Percentiles rank a stretch among this genome's conserved stretches.
Evolutionary conservation across 1,140 invertebrate genomes (phyloP).

Genomic region (Drosophila varians): DNA sequence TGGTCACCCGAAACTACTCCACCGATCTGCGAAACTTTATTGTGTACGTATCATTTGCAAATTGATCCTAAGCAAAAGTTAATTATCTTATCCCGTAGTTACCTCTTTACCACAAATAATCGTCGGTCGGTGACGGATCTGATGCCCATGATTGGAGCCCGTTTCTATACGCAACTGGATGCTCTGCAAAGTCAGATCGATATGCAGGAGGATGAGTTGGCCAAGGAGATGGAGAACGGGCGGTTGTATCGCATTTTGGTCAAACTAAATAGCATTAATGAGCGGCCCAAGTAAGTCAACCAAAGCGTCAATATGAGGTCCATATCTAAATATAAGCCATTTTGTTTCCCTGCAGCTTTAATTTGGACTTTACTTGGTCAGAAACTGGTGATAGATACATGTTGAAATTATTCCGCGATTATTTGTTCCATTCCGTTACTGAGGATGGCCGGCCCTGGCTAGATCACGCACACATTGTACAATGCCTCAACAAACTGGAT

Average conservation of each 20-base stretch:
- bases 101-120: constrained; percentile 89
- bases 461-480: constrained; percentile 97
- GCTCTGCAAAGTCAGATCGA: constrained; percentile 94
- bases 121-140: constrained; percentile 95
- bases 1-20: constrained; percentile 95
- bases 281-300: constrained; percentile 92
- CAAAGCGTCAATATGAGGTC: background rate
- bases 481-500: constrained; percentile 97
- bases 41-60: constrained; percentile 86
- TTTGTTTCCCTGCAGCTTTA: constrained; percentile 86
- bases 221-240: constrained; percentile 97
- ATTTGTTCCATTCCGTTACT: constrained; percentile 97
- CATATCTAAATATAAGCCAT: background rate
- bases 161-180: constrained; percentile 98
- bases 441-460: constrained; percentile 97
- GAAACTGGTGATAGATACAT: constrained; percentile 99
- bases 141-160: constrained; percentile 99
- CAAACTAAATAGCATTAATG: constrained; percentile 96
- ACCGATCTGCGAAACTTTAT: constrained; percentile 97
- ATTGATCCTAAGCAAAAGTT: background rate
- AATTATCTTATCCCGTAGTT: constrained; percentile 84
- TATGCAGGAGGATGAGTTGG: constrained; percentile 94
- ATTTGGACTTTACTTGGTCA: constrained; percentile 96
- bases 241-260: constrained; percentile 94
- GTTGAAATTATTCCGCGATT: constrained; percentile 98